These are phyloP conservation scores for Morpho deidamia DNA, from an alignment of 2,888 invertebrate species.

Conservation along the genomic window DNA sequence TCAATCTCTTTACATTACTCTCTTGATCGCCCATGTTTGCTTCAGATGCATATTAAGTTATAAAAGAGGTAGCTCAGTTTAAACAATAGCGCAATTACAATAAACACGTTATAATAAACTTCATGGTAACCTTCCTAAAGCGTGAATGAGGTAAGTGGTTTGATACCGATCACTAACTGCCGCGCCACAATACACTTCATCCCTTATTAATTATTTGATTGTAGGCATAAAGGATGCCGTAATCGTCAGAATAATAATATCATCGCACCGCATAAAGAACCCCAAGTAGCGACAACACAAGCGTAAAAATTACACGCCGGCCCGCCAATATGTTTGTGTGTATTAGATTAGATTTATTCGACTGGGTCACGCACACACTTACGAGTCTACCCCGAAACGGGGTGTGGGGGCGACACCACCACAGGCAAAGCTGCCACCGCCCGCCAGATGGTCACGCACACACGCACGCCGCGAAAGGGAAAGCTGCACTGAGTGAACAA, in stretches of 20 bases:
- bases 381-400: constrained; percentile 57
- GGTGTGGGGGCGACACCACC: constrained; percentile 65
- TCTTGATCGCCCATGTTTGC: too few relatives aligned
- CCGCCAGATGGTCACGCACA: constrained; percentile 73
- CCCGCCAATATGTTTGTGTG: constrained; percentile 76
- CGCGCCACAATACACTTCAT: constrained; percentile 70
- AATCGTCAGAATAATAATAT: constrained; percentile 78
- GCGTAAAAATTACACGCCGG: constrained; percentile 76
- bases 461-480: constrained; percentile 62
- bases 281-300: constrained; percentile 75
- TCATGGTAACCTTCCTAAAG: constrained; percentile 57
- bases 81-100: constrained; percentile 39
- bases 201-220: constrained; percentile 79
- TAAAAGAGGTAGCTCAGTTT: constrained; percentile 29
- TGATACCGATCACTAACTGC: constrained; percentile 70
- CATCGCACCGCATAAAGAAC: constrained; percentile 74
- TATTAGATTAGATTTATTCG: constrained; percentile 75
- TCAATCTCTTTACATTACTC: too few relatives aligned
- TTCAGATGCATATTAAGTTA: not conserved
- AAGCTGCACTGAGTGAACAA: constrained; percentile 77
- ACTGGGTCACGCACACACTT: constrained; percentile 72
- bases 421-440: constrained; percentile 51
- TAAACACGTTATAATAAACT: constrained; percentile 46
- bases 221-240: constrained; percentile 77
- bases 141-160: constrained; percentile 59